phyloP scores from a whole-genome alignment of 23 tunicate species.

The Aplidium turbinatum region DNA sequence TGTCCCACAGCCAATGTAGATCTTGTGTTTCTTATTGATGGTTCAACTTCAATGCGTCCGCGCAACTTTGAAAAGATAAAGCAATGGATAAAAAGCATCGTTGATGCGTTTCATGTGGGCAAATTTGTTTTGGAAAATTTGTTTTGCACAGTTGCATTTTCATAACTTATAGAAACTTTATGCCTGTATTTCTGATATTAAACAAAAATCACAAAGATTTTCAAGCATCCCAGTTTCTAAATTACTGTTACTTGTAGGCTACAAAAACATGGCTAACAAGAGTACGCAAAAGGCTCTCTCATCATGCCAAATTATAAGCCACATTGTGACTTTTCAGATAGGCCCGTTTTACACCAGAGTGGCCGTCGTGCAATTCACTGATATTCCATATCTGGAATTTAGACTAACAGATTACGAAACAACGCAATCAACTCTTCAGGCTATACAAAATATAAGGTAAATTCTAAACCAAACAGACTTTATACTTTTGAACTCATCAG shows the following conservation, averaged over 20 bases:
- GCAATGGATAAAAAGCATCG: conserved; percentile 70
- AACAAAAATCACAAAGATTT: too few species aligned
- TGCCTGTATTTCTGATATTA: too few species aligned
- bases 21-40: conserved; percentile 78
- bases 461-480: too few species aligned
- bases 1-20: conserved; percentile 78
- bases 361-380: conserved; percentile 66
- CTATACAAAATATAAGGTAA: conserved; percentile 64
- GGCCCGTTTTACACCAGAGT: conserved; percentile 71
- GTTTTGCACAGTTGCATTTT: too few species aligned
- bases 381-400: conserved; percentile 46
- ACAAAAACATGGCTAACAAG: too few species aligned
- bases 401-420: conserved; percentile 47
- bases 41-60: conserved; percentile 49
- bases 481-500: too few species aligned
- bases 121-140: too few species aligned
- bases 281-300: background rate
- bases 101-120: conserved; percentile 70
- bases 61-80: conserved; percentile 73
- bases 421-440: conserved; percentile 49
- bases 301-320: background rate
- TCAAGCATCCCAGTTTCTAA: too few species aligned
- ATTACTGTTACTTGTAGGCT: too few species aligned
- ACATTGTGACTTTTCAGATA: conserved; percentile 17
- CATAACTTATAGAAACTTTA: too few species aligned